Evolutionary conservation across 2,797 vertebrate species (phyloP), one percentile per base, ranked within the genome.

Genomic region (Spatula clypeata): DNA sequence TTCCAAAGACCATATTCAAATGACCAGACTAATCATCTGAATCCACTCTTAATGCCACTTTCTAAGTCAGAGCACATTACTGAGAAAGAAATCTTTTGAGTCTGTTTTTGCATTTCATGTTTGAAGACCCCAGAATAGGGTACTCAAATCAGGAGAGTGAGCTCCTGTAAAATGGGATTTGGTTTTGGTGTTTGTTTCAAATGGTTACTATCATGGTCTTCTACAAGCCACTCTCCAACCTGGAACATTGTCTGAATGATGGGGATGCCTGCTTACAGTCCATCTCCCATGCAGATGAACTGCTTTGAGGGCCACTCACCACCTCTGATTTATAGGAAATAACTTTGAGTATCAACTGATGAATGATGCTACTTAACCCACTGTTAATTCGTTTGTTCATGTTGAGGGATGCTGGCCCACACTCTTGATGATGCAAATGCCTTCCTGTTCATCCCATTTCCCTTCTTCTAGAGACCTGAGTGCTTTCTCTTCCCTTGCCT

Each of bases 1-100:
- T 85, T 82, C 73, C 80, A 32, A 54, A 96, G 95, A 90, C 96
- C 85, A 55, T 97, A 93, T 67, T 94, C 88, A 36, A 98, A 94
- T 40, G 71, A 96, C 57, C 74, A 86, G 79, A 95, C 65, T 73
- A 91, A 86, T 65, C 47, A 77, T 27, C 53, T 65, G 14, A 96
- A 91, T 51, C 73, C 12, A 38, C 5, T 29, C 31, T 44, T 58
- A 36, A 62, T 38, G 67, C 36, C 16, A n/a, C 36, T 86, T 95
- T 85, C 89, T 77, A 96, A 95, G 83, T 73, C 82, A 72, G 15
- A 65, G 2, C 38, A 45, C 8, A 15, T 58, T 75, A 90, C 26
- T 58, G 60, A 54, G 31, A 55, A 74, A 51, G 15, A 45, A 42
- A 31, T 21, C 9, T 75, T 77, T 45, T 69, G 61, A 53, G 42